A percentile compares a stretch with the other conserved stretches of the same genome.
Evolutionary conservation across 92 coral and sea anemone species (phyloP).

Genomic region (Heteractis magnifica): DNA sequence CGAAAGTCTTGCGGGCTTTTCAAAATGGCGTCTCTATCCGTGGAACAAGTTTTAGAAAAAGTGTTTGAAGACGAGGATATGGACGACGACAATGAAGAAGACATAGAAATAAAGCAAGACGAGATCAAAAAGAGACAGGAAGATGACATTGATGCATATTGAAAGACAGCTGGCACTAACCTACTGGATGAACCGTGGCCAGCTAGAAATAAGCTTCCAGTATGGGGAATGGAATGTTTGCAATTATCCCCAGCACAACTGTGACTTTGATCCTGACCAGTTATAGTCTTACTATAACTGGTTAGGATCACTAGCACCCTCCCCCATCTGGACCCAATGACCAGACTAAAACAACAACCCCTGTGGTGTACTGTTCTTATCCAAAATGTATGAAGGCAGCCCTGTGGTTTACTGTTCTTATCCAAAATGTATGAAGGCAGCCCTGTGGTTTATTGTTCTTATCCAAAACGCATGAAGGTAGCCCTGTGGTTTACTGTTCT

Average conservation of each 20-base stretch:
- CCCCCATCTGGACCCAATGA: neutral
- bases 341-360: neutral
- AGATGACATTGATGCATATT: slow-evolving; percentile 3
- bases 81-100: slow-evolving; percentile 14
- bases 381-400: neutral
- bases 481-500: neutral
- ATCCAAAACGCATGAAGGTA: neutral
- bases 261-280: slow-evolving; percentile 1
- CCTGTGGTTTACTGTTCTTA: neutral
- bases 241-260: slow-evolving; percentile 42
- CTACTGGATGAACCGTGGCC: slow-evolving; percentile 32
- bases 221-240: slow-evolving; percentile 49
- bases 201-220: slow-evolving; percentile 27
- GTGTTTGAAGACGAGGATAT: slow-evolving; percentile 8
- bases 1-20: neutral
- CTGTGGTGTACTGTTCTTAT: neutral
- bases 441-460: neutral
- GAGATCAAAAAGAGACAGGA: neutral
- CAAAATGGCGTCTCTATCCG: neutral
- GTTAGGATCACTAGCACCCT: neutral
- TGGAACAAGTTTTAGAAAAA: neutral
- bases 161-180: slow-evolving; percentile 35
- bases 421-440: neutral
- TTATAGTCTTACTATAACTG: neutral
- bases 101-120: neutral